Base-by-base conservation (phyloP, 2,797 vertebrate species). In the Brachyrhaphis roseni region DNA sequence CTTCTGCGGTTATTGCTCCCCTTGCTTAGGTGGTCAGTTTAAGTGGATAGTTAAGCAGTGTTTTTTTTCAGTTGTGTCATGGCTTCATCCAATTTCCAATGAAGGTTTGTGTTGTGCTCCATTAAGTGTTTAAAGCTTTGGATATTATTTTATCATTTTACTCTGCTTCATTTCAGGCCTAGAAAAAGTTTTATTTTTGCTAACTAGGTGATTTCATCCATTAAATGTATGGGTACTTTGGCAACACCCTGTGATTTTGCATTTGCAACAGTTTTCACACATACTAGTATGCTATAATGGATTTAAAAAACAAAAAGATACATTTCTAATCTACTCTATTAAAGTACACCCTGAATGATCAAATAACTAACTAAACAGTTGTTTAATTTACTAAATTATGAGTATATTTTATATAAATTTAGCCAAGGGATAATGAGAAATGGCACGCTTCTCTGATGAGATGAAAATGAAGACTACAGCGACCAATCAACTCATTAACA, bases 351-450 rank as follows among this genome's bases (percentile, higher is more conserved):
- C 62, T 90, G 85, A 88, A 84, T 83, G 84, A 87, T 91, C 86
- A 89, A 86, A 89, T 46, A 46, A 46, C 45, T 46, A 23, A 51
- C 49, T 51, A 74, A 83, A 90, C 49, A 53, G 92, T 80, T 86
- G 87, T 84, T 77, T 79, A 80, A 90, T 88, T 78, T 26, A 62
- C 89, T 79, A 90, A 93, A 90, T 85, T 76, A 91, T 91, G 90
- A 93, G 92, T 91, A 90, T 89, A 86, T 88, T 88, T 84, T 81
- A 85, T 86, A 92, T 89, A 88, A 92, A 93, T 93, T 90, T 90
- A 91, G 77, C 36, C n/a, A 82, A 39, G 74, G 84, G 88, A 93
- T 94, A 93, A 92, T 93, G 91, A 93, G 89, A 93, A 93, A 91
- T 81, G 87, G 82, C 86, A 91, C 55, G 76, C 80, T 78, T 87